Conservation (phyloP, 1,140 invertebrate species). For the Eubasilissa regina region DNA sequence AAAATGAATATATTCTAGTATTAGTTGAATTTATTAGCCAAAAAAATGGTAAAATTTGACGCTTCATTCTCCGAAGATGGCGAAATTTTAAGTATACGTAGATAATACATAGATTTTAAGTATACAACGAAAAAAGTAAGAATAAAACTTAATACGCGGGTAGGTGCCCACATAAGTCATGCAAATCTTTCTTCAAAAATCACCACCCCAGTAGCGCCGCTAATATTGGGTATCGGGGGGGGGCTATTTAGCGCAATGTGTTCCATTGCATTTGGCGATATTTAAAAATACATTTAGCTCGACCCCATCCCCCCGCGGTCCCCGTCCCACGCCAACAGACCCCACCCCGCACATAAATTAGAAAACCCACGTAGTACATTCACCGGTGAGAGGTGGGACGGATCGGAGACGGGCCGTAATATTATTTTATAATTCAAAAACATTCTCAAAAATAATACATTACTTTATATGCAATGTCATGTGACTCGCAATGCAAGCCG, state of each 20-base stretch:
- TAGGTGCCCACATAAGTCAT: not conserved
- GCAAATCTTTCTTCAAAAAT: conserved; percentile 2
- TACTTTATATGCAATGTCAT: too few relatives aligned
- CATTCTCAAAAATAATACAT: too few relatives aligned
- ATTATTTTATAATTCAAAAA: too few relatives aligned
- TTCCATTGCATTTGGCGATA: conserved; percentile 60
- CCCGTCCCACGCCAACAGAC: conserved; percentile 12
- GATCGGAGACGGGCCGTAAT: conserved; percentile 3
- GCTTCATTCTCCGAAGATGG: too few relatives aligned
- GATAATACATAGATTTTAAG: too few relatives aligned
- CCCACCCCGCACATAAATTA: conserved; percentile 58
- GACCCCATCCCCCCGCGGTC: not conserved
- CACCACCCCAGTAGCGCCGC: conserved; percentile 4
- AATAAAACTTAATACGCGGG: too few relatives aligned
- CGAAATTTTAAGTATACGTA: too few relatives aligned
- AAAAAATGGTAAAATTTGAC: too few relatives aligned
- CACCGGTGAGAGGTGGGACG: conserved; percentile 51
- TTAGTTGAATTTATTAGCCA: too few relatives aligned
- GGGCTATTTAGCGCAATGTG: conserved; percentile 57
- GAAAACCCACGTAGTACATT: conserved; percentile 54
- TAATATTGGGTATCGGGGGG: conserved; percentile 16
- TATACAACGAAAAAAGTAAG: too few relatives aligned
- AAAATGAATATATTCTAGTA: too few relatives aligned
- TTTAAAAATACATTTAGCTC: conserved; percentile 61
- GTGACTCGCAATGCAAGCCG: too few relatives aligned